These are phyloP conservation scores for Paracanthobrama guichenoti DNA, from an alignment of 2,113 vertebrate species.

Conservation along the genomic window DNA sequence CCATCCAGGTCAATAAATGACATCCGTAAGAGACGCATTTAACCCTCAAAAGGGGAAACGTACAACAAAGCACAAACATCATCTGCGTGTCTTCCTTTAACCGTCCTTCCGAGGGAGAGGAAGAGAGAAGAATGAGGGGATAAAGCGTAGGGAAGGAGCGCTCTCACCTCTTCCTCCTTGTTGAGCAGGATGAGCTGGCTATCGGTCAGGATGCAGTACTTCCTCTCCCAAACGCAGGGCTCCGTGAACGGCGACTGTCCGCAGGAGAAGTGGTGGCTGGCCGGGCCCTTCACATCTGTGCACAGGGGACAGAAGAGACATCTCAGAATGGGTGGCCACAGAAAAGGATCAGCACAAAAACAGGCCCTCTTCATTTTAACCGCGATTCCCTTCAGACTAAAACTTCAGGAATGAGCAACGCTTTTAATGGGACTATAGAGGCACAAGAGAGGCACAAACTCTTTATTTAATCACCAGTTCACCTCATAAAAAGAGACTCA, in stretches of 20 bases:
- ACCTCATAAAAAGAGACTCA: conserved; percentile 19
- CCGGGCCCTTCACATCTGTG: conserved; percentile 91
- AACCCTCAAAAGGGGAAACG: conserved; percentile 9
- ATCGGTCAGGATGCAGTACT: conserved; percentile 92
- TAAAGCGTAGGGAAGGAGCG: neutral
- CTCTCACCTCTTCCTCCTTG: conserved; percentile 89
- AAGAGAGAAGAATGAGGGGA: conserved; percentile 24
- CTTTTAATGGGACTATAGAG: neutral
- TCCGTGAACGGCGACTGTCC: conserved; percentile 89
- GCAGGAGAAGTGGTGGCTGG: conserved; percentile 89
- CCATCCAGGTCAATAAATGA: neutral
- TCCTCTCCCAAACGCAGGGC: conserved; percentile 86
- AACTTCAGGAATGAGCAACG: neutral
- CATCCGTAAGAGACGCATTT: neutral
- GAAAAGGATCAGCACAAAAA: too few relatives aligned
- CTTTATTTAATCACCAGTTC: conserved; percentile 33
- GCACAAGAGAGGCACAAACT: neutral
- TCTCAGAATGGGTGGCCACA: neutral
- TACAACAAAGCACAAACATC: conserved; percentile 19
- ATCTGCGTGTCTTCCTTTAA: neutral
- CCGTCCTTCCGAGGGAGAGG: conserved; percentile 3
- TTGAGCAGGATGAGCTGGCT: conserved; percentile 91
- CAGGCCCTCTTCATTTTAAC: conserved; percentile 11
- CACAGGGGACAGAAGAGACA: conserved; percentile 49
- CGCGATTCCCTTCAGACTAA: neutral